A percentile compares a stretch with the other conserved stretches of the same genome.
Evolutionary conservation across 2,113 vertebrate genomes (phyloP).

Genomic region (Etia nguti): DNA sequence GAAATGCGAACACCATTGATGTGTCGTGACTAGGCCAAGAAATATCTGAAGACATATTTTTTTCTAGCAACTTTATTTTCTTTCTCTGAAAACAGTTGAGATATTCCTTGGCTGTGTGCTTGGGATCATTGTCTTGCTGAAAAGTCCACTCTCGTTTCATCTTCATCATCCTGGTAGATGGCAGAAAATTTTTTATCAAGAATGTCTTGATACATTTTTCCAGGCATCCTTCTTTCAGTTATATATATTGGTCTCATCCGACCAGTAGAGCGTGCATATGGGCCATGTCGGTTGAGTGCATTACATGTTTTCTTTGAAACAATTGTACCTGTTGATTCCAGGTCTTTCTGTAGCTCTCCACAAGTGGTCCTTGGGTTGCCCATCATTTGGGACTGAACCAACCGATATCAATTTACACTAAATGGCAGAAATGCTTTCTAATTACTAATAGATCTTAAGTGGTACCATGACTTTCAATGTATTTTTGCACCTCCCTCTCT

Average conservation of each 20-base stretch:
- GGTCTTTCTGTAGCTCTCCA: neutral
- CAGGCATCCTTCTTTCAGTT: neutral
- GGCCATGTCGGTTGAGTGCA: neutral
- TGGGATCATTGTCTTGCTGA: neutral
- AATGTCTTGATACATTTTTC: neutral
- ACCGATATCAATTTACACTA: neutral
- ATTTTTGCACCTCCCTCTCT: neutral
- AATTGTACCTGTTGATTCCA: neutral
- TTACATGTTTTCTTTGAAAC: rapidly evolving
- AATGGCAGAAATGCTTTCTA: neutral
- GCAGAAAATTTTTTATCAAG: neutral
- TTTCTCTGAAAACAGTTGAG: neutral
- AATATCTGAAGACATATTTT: neutral
- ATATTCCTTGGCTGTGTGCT: neutral
- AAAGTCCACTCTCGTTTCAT: neutral
- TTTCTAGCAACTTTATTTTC: neutral
- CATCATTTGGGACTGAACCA: neutral
- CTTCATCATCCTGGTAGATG: neutral
- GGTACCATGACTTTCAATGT: neutral
- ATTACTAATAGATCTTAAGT: neutral
- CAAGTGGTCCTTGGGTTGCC: neutral
- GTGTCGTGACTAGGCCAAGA: neutral
- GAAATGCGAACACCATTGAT: neutral
- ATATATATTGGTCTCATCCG: neutral
- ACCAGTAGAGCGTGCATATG: neutral